Evolutionary conservation across 2,888 invertebrate genomes (phyloP), one percentile per base, ranked within the genome.

Genomic region (Hemaris fuciformis): DNA sequence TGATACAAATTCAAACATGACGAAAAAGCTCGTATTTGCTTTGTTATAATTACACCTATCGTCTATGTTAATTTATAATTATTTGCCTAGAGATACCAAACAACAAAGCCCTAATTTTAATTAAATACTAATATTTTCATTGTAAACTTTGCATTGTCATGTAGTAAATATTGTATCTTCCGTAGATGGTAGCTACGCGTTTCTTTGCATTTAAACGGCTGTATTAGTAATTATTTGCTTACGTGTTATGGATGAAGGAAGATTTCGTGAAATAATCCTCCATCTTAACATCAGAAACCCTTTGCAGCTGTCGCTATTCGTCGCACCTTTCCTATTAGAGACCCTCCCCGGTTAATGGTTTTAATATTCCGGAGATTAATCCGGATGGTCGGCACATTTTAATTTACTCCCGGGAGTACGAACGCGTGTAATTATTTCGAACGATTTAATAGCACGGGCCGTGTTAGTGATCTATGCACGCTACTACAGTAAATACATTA

Each of bases 341-440:
- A 60, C 65, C 66, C 67, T 66, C 66, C 64, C 66, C 67, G 66
- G 68, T 67, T 73, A 77, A 78, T 70, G 71, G 70, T 69, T 73
- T 75, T 76, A 78, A 78, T 81, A 79, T 72, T 64, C 76, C 77
- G 73, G 74, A 81, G 80, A 82, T 82, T 82, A 80, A 82, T 77
- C 79, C 75, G 71, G 67, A 74, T 67, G 70, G 66, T 71, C 65
- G 64, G 53, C 72, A 70, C 70, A 72, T 72, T 75, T 73, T 75
- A 75, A 78, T 78, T 76, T 67, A 66, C 61, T 62, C 60, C 15
- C 43, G 60, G 63, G 31, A 43, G 45, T 63, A 48, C 61, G 38
- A 31, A 56, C 57, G 46, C 46, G 23, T 42, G 27, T 31, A 27
- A 53, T 53, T 53, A 53, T 53, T 53, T 31, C 31, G 53, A 53